phyloP scores from a whole-genome alignment of 2,797 vertebrate species.

The Moxostoma hubbsi region DNA sequence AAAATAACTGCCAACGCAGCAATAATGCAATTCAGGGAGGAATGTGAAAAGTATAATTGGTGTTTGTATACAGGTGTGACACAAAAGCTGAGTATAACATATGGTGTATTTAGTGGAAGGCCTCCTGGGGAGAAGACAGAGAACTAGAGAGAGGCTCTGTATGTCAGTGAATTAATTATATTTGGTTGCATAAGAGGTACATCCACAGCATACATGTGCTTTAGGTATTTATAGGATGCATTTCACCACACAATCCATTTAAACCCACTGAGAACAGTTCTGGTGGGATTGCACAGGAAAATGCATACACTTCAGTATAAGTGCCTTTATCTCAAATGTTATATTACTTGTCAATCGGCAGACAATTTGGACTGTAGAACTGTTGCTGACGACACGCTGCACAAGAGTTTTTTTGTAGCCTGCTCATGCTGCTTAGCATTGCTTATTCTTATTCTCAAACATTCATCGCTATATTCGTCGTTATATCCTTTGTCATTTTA shows the following conservation, averaged over 20 bases:
- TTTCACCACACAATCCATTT: neutral
- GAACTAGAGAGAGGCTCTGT: neutral
- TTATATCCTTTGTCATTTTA: too few relatives aligned
- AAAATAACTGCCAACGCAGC: slow-evolving; percentile 2
- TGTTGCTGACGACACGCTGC: too few relatives aligned
- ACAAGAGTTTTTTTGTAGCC: too few relatives aligned
- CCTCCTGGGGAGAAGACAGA: slow-evolving; percentile 4
- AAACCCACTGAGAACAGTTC: neutral
- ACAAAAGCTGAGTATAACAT: slow-evolving; percentile 42
- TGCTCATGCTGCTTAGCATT: too few relatives aligned
- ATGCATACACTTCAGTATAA: neutral
- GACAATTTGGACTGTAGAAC: neutral
- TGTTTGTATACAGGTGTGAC: slow-evolving; percentile 11
- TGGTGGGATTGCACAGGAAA: neutral
- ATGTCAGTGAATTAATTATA: neutral
- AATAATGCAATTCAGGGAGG: slow-evolving; percentile 28
- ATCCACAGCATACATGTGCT: slow-evolving; percentile 2
- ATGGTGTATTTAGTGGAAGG: slow-evolving; percentile 44
- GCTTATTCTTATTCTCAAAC: too few relatives aligned
- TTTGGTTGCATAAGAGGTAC: neutral
- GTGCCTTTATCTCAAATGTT: neutral
- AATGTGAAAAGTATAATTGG: slow-evolving; percentile 34
- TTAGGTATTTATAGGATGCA: neutral
- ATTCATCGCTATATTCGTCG: too few relatives aligned
- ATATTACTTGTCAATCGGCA: neutral